Evolutionary conservation across 1,140 invertebrate species (phyloP).

Genomic region (Pararge aegeria): DNA sequence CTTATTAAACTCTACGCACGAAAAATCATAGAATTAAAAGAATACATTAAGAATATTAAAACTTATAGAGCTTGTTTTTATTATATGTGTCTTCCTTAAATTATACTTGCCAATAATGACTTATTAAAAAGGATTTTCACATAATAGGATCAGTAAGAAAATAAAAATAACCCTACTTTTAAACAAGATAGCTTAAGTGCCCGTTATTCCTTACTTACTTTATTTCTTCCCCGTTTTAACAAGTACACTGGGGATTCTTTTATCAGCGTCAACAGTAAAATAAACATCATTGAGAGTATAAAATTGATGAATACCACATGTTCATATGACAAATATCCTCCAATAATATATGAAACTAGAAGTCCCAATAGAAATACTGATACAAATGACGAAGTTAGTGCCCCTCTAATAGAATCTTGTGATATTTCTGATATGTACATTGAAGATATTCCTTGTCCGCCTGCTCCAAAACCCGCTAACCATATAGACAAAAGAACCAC

Average conservation of each 20-base stretch:
- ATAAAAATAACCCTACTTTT: background rate
- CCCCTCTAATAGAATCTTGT: constrained; percentile 60
- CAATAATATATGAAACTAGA: constrained; percentile 52
- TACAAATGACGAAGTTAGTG: constrained; percentile 51
- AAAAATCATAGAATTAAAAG: no score
- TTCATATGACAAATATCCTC: constrained; percentile 50
- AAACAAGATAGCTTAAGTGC: no score
- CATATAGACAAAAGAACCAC: constrained; percentile 43
- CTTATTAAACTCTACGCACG: no score
- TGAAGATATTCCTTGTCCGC: constrained; percentile 48
- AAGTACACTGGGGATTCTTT: constrained; percentile 63
- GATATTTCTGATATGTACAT: constrained; percentile 64
- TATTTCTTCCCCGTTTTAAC: constrained; percentile 47
- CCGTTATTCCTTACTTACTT: no score
- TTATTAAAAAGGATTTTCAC: no score
- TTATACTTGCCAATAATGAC: no score
- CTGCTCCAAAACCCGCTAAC: constrained; percentile 49
- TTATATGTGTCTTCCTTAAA: no score
- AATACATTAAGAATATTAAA: background rate
- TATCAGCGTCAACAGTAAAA: constrained; percentile 47
- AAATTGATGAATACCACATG: constrained; percentile 51
- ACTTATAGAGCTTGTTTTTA: no score
- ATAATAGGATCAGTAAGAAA: no score
- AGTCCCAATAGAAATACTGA: constrained; percentile 52
- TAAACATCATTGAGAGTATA: constrained; percentile 45